Percentiles rank a stretch among this genome's conserved stretches.
Conservation (phyloP, 2,888 invertebrate species). For the Antheraea yamamai region DNA sequence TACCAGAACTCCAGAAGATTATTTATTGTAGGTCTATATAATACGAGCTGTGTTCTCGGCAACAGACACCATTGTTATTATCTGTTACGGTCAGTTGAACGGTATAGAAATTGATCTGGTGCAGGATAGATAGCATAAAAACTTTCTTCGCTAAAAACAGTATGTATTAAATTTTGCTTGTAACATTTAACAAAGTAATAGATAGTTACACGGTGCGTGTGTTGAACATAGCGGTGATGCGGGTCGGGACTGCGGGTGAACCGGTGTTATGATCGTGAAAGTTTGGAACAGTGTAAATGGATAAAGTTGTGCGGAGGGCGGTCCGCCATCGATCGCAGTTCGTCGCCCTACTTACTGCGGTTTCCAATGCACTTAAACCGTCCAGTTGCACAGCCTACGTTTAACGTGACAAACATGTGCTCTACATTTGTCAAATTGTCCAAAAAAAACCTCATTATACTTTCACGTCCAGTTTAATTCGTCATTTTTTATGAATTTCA, state of each 20-base stretch:
- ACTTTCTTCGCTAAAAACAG: no score
- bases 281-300: slow-evolving; percentile 76
- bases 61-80: no score
- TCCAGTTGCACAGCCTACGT: slow-evolving; percentile 56
- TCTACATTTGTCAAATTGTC: slow-evolving; percentile 6
- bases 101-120: no score
- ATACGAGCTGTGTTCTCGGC: neutral
- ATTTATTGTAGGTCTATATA: neutral
- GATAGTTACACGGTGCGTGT: slow-evolving; percentile 2
- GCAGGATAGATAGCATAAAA: no score
- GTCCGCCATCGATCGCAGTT: slow-evolving; percentile 78
- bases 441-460: neutral
- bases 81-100: no score
- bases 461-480: neutral
- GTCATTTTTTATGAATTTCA: no score
- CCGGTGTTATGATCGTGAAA: slow-evolving; percentile 69
- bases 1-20: neutral
- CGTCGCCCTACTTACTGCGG: slow-evolving; percentile 79
- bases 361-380: slow-evolving; percentile 71
- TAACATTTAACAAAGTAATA: neutral
- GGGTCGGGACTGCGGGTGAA: slow-evolving; percentile 24
- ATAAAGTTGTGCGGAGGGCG: slow-evolving; percentile 77
- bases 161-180: neutral
- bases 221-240: slow-evolving; percentile 1
- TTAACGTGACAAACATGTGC: slow-evolving; percentile 43